phyloP scores from a whole-genome alignment of 1,140 invertebrate species.

The Drosophila prosaltans region DNA sequence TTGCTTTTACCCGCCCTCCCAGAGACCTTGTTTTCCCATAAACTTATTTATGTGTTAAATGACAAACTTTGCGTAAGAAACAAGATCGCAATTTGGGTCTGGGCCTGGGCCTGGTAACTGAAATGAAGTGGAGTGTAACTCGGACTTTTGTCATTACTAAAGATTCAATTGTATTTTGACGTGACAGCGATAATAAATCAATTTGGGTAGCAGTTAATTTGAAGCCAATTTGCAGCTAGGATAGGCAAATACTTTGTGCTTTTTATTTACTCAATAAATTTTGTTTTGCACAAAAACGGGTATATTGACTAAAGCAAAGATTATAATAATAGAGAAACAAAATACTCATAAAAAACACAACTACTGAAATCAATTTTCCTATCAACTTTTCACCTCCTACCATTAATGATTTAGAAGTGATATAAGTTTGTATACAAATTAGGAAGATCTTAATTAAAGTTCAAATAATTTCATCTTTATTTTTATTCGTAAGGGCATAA shows the following conservation, averaged over 20 bases:
- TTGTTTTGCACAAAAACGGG: background rate
- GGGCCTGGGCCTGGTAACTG: conserved; percentile 9
- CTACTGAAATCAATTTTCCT: no score
- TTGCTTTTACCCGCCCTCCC: background rate
- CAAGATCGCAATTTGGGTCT: conserved; percentile 17
- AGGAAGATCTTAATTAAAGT: no score
- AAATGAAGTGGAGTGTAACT: conserved; percentile 4
- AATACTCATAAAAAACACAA: background rate
- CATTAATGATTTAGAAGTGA: no score
- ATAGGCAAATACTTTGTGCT: conserved; percentile 18
- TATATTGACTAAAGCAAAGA: background rate
- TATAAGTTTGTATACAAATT: no score
- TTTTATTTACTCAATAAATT: conserved; percentile 19
- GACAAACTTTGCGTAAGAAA: conserved; percentile 46
- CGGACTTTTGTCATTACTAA: conserved; percentile 24
- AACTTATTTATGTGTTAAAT: conserved; percentile 44
- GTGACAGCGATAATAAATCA: conserved; percentile 75
- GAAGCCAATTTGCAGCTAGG: conserved; percentile 42
- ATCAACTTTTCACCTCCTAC: no score
- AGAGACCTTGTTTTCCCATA: conserved; percentile 13
- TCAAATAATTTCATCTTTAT: no score
- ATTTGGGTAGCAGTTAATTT: conserved; percentile 63
- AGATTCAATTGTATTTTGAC: conserved; percentile 29
- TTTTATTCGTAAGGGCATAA: no score
- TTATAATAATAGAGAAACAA: no score